Evolutionary conservation across 2,113 vertebrate genomes (phyloP).

Genomic region (Xenopus laevis): DNA sequence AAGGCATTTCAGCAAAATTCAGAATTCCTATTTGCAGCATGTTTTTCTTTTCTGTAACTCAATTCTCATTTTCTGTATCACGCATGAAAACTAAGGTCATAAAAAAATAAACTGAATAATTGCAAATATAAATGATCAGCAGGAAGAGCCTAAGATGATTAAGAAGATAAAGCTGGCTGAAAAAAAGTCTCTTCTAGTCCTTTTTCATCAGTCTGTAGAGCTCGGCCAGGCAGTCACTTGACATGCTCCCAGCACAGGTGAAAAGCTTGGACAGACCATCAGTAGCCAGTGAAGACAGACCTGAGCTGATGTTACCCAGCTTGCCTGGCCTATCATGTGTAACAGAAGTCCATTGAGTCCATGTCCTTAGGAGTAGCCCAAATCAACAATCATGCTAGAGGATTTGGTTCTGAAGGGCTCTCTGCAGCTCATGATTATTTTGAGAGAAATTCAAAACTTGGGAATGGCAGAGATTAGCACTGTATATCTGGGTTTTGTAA

Average conservation of each 20-base stretch:
- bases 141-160: slow-evolving; percentile 6
- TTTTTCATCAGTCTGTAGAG: slow-evolving; percentile 33
- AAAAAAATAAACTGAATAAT: slow-evolving; percentile 8
- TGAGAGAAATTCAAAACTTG: slow-evolving; percentile 25
- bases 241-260: slow-evolving; percentile 21
- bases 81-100: too few relatives aligned
- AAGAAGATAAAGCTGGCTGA: neutral
- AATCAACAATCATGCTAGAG: neutral
- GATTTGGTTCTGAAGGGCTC: slow-evolving; percentile 2
- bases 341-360: slow-evolving; percentile 38
- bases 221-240: slow-evolving; percentile 18
- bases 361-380: slow-evolving; percentile 30
- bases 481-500: slow-evolving; percentile 12
- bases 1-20: neutral
- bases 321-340: slow-evolving; percentile 20
- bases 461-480: slow-evolving; percentile 10
- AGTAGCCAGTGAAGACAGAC: slow-evolving; percentile 4
- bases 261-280: slow-evolving; percentile 24
- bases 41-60: too few relatives aligned
- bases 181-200: slow-evolving; percentile 43
- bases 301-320: slow-evolving; percentile 22
- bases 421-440: slow-evolving; percentile 33
- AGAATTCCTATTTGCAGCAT: neutral
- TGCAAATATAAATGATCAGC: neutral
- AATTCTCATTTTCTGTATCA: too few relatives aligned